A percentile compares a stretch with the other conserved stretches of the same genome.
phyloP scores from a whole-genome alignment of 2,797 vertebrate genomes.

The Euthynnus affinis region DNA sequence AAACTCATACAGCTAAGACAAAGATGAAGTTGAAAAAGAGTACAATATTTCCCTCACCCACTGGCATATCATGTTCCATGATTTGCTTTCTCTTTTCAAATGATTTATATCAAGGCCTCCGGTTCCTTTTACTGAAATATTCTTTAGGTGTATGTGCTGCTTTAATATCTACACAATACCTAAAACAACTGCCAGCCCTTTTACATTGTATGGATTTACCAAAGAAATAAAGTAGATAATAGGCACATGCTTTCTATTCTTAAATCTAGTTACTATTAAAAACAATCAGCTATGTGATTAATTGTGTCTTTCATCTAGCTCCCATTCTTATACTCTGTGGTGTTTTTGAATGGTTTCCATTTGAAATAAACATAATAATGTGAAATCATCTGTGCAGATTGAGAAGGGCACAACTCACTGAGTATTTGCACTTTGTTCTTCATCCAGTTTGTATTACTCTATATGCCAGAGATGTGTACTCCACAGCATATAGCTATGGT shows the following conservation, averaged over 20 bases:
- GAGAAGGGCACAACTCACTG: neutral
- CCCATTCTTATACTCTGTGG: slow-evolving; percentile 21
- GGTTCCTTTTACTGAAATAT: too few relatives aligned
- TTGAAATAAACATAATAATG: slow-evolving; percentile 3
- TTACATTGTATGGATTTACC: neutral
- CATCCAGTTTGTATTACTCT: neutral
- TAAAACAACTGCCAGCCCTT: neutral
- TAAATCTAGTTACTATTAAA: slow-evolving; percentile 6
- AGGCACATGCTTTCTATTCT: slow-evolving; percentile 5
- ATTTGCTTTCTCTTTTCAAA: neutral
- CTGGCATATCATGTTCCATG: neutral
- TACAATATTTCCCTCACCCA: neutral
- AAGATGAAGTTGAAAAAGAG: neutral
- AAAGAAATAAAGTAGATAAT: neutral
- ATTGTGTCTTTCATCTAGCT: slow-evolving; percentile 12
- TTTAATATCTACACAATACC: neutral
- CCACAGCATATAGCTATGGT: neutral
- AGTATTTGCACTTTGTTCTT: slow-evolving; percentile 17
- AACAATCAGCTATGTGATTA: slow-evolving; percentile 12
- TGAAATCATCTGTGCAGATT: neutral
- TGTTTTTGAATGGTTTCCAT: slow-evolving; percentile 51
- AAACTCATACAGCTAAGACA: neutral
- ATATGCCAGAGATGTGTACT: slow-evolving; percentile 6
- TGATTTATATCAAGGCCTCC: neutral
- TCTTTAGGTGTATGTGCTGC: neutral